Conservation (phyloP, 2,797 vertebrate genomes). For the Melanotaenia trifasciata region DNA sequence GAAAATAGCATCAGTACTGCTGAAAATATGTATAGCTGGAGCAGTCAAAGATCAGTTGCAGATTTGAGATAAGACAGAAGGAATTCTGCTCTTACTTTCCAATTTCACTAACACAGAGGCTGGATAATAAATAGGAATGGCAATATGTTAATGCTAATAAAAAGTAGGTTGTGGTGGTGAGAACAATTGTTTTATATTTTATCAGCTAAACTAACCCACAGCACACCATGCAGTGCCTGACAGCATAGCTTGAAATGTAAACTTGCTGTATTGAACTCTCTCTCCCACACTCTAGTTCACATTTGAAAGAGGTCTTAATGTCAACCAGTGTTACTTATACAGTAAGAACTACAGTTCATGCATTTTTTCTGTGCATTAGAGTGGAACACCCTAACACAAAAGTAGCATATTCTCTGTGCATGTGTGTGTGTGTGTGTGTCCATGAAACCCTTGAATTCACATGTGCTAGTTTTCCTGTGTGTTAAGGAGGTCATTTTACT, state of each 20-base stretch:
- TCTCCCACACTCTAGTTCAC: constrained; percentile 65
- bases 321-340: constrained; percentile 45
- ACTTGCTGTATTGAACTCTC: constrained; percentile 29
- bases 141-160: constrained; percentile 16
- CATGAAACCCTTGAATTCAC: constrained; percentile 15
- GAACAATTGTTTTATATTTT: constrained; percentile 37
- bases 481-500: constrained; percentile 49
- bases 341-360: constrained; percentile 68
- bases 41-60: constrained; percentile 39
- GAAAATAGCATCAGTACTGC: constrained; percentile 27
- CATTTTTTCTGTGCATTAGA: constrained; percentile 50
- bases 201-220: constrained; percentile 52
- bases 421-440: constrained; percentile 3
- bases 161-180: constrained; percentile 11
- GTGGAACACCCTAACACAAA: constrained; percentile 48
- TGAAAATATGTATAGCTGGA: constrained; percentile 45
- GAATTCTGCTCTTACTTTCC: constrained; percentile 19
- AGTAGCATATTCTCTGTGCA: constrained; percentile 22
- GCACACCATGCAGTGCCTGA: constrained; percentile 37
- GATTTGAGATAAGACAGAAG: constrained; percentile 31
- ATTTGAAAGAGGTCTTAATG: constrained; percentile 68
- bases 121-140: not conserved
- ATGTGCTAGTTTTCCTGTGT: constrained; percentile 26
- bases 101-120: constrained; percentile 26
- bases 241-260: constrained; percentile 17